These are phyloP conservation scores for Chamaetylas fuelleborni DNA, from an alignment of 2,113 vertebrate genomes.

Conservation along the genomic window DNA sequence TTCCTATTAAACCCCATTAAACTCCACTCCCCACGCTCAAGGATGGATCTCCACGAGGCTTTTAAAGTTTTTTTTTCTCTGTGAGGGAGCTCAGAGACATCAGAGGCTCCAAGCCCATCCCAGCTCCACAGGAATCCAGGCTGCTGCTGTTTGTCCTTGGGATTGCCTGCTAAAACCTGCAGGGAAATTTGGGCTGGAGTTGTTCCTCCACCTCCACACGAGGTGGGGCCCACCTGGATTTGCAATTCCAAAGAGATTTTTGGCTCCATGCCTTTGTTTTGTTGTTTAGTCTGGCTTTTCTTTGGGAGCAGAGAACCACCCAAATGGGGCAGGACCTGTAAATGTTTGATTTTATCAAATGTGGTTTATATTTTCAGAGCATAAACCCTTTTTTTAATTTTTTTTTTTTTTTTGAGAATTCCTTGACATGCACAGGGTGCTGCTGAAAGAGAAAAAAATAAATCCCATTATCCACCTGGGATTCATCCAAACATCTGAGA, in stretches of 20 bases:
- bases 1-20: neutral
- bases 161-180: neutral
- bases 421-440: neutral
- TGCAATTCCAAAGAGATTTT: neutral
- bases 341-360: neutral
- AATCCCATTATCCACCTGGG: neutral
- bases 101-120: neutral
- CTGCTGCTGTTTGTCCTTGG: neutral
- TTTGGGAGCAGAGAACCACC: neutral
- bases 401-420: neutral
- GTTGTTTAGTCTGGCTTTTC: neutral
- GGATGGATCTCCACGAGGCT: accelerated
- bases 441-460: neutral
- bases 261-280: neutral
- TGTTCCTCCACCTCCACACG: neutral
- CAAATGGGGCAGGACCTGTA: neutral
- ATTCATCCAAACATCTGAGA: neutral
- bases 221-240: neutral
- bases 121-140: neutral
- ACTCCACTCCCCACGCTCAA: neutral
- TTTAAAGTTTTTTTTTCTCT: neutral
- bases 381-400: neutral
- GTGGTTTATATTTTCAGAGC: neutral
- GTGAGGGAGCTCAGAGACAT: neutral
- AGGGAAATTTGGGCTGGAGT: neutral